Conservation (phyloP, 2,113 vertebrate genomes). For the Pyxicephalus adspersus region DNA sequence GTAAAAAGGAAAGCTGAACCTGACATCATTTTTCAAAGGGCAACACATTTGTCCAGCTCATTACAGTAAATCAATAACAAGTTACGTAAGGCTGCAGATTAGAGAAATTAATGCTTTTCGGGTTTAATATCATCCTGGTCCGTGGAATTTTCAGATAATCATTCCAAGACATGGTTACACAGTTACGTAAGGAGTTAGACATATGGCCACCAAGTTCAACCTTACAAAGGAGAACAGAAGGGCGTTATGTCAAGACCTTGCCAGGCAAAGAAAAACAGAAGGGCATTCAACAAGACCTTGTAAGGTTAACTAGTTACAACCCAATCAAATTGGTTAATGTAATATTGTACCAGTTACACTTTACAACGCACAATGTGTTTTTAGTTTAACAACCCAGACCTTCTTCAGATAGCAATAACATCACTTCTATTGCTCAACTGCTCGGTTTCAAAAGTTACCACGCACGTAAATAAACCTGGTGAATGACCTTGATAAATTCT, state of each 20-base stretch:
- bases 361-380: background rate
- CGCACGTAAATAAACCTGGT: background rate
- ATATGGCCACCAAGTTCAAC: no score
- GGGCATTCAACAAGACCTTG: no score
- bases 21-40: background rate
- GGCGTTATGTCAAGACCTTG: no score
- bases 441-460: slow-evolving; percentile 28
- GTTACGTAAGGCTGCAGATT: slow-evolving; percentile 19
- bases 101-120: slow-evolving; percentile 23
- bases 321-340: slow-evolving; percentile 30
- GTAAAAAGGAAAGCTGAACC: background rate
- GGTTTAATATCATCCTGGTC: background rate
- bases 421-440: slow-evolving; percentile 1
- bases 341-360: slow-evolving; percentile 3
- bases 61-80: slow-evolving; percentile 23
- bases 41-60: background rate
- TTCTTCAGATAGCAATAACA: slow-evolving; percentile 24
- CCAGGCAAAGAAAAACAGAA: no score
- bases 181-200: no score
- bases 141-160: slow-evolving; percentile 6
- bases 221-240: no score
- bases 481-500: slow-evolving; percentile 18
- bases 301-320: background rate
- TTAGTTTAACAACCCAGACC: slow-evolving; percentile 22
- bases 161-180: background rate